Percentiles rank a stretch among this genome's conserved stretches.
Conservation (phyloP, 2,888 invertebrate species). For the Epirrhoe alternata region DNA sequence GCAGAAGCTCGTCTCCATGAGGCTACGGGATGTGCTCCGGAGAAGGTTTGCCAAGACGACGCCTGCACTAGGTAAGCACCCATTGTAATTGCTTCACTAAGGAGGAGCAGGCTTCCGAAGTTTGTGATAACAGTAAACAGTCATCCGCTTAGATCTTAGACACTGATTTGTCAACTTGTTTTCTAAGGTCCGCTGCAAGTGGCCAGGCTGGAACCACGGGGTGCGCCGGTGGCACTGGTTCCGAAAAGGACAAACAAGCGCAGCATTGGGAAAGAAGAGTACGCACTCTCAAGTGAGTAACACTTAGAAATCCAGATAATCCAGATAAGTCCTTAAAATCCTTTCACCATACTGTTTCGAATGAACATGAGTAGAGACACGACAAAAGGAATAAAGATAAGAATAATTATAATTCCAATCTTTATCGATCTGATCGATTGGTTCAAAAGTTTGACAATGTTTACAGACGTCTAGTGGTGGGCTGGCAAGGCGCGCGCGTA, state of each 20-base stretch:
- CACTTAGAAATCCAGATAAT: too few relatives aligned
- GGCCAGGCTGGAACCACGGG: conserved; percentile 85
- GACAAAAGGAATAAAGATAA: too few relatives aligned
- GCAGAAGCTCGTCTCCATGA: conserved; percentile 94
- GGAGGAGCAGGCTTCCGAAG: too few relatives aligned
- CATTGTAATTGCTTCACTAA: too few relatives aligned
- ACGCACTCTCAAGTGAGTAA: conserved; percentile 89
- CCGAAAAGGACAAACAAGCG: conserved; percentile 92
- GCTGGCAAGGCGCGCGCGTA: conserved; percentile 94
- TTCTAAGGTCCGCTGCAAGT: conserved; percentile 68
- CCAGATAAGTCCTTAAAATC: too few relatives aligned
- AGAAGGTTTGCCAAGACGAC: conserved; percentile 69
- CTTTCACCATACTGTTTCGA: too few relatives aligned
- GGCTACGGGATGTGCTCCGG: conserved; percentile 80
- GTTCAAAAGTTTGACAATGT: not conserved
- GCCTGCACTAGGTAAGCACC: conserved; percentile 64
- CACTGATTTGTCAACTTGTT: too few relatives aligned
- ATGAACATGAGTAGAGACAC: too few relatives aligned
- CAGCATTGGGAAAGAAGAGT: conserved; percentile 95
- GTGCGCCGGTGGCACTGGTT: conserved; percentile 88
- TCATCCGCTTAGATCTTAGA: too few relatives aligned
- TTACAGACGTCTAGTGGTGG: conserved; percentile 88
- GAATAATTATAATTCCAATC: not conserved
- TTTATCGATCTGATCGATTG: too few relatives aligned
- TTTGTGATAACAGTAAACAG: too few relatives aligned